phyloP scores from a whole-genome alignment of 37 sponge, comb jelly and placozoan genomes.

The Aplysina aerophoba region DNA sequence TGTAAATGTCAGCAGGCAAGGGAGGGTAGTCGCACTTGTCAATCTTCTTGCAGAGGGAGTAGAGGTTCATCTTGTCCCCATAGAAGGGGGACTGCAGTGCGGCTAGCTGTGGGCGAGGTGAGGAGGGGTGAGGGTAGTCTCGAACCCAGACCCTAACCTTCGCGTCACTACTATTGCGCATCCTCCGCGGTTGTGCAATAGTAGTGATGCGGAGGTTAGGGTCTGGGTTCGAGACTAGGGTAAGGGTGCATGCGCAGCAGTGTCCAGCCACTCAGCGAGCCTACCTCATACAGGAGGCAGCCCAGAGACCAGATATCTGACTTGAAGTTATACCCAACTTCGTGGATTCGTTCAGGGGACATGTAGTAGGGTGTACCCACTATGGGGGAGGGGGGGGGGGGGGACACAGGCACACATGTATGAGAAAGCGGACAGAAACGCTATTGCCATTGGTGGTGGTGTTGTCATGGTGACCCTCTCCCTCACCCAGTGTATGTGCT shows the following conservation, averaged over 20 bases:
- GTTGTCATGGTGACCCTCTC: neutral
- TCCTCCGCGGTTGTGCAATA: too few species aligned
- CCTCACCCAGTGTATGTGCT: constrained; percentile 91
- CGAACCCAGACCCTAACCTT: too few species aligned
- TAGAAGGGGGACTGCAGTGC: constrained; percentile 99
- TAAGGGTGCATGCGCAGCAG: neutral
- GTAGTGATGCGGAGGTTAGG: too few species aligned
- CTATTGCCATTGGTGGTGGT: too few species aligned
- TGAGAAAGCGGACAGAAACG: neutral
- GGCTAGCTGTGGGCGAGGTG: constrained; percentile 65
- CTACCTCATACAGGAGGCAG: constrained; percentile 95
- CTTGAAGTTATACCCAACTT: constrained; percentile 96
- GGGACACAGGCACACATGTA: constrained; percentile 22
- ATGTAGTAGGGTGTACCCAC: constrained; percentile 99
- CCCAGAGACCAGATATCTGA: constrained; percentile 99
- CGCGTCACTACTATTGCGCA: too few species aligned
- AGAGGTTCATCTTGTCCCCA: constrained; percentile 99
- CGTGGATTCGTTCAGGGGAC: constrained; percentile 99
- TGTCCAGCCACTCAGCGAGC: neutral
- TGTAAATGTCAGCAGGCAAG: constrained; percentile 92
- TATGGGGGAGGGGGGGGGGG: constrained; percentile 25
- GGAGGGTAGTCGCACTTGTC: constrained; percentile 99
- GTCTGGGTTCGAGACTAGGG: too few species aligned
- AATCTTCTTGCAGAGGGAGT: constrained; percentile 97
- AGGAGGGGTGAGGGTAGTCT: neutral